Base-by-base conservation (phyloP, 2,888 invertebrate species). In the Rhodophaea formosa region DNA sequence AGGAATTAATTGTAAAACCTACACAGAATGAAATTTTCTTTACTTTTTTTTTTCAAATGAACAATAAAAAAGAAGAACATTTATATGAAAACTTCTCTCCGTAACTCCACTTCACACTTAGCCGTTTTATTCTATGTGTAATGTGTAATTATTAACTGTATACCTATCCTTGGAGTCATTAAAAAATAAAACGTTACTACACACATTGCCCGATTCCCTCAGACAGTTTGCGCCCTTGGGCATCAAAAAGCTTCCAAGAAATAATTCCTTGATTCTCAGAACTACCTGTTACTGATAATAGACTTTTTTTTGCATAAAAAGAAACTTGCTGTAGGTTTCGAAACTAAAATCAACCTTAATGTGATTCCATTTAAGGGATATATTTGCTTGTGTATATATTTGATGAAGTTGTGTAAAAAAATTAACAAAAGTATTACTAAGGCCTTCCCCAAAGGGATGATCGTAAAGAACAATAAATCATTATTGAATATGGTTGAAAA, bases 211-310 rank as follows among this genome's bases (percentile, higher is more conserved):
- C n/a, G 14, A 44, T n/a, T 53, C 17, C 12, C 44, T 23, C 23
- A 44, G n/a, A 43, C 53, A 42, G 46, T 45, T 45, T 45, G 47
- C 30, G 12, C 47, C 46, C 16, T 17, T 15, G 7, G 29, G 44
- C 49, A 55, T 57, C 59, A 57, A 65, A 67, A 59, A 59, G 56
- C 12, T 71, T 69, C 69, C 54, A 43, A 60, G 70, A 71, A 71
- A 62, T 62, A 63, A 54, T 51, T 30, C 39, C 35, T 59, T 30
- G 58, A 59, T 71, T 68, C 69, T 61, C 35, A 59, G 70, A 71
- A 67, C 68, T 67, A 69, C 67, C 69, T 68, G 66, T 68, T 60
- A 47, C 58, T 42, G 30, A 32, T 61, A 58, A 66, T 61, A 53
- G 47, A 46, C 5, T 16, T 32, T 8, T 43, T 8, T 29, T 46